phyloP scores from a whole-genome alignment of 2,113 vertebrate genomes.

The Chaenogobius annularis region DNA sequence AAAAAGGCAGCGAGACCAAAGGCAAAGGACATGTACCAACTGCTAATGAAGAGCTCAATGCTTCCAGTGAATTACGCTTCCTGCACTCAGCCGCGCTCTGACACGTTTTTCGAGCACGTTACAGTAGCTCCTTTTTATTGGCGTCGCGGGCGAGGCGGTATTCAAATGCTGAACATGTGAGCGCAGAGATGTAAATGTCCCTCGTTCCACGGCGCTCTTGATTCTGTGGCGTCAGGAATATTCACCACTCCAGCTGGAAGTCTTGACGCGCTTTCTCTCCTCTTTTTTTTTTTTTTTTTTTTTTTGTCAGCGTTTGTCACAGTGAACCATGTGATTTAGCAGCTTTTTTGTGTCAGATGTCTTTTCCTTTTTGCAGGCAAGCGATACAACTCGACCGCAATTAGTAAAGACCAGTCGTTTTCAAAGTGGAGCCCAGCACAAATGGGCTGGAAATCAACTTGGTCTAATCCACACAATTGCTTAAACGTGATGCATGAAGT shows the following conservation, averaged over 20 bases:
- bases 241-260: neutral
- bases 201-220: too few species aligned
- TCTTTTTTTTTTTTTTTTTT: neutral
- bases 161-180: constrained; percentile 54
- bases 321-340: neutral
- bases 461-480: too few species aligned
- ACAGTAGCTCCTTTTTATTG: constrained; percentile 56
- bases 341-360: neutral
- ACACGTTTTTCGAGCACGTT: constrained; percentile 12
- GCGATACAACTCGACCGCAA: neutral
- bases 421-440: too few species aligned
- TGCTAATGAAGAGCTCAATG: constrained; percentile 73
- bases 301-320: neutral
- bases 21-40: constrained; percentile 52
- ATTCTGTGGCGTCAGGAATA: constrained; percentile 4
- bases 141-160: constrained; percentile 47
- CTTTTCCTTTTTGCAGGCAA: neutral
- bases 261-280: neutral
- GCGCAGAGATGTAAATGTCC: constrained; percentile 47
- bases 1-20: constrained; percentile 57
- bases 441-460: too few species aligned
- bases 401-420: neutral
- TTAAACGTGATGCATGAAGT: too few species aligned
- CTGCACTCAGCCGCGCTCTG: constrained; percentile 24
- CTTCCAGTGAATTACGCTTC: constrained; percentile 37